Conservation (phyloP, 2,888 invertebrate genomes). For the Metopia argyrocephala region DNA sequence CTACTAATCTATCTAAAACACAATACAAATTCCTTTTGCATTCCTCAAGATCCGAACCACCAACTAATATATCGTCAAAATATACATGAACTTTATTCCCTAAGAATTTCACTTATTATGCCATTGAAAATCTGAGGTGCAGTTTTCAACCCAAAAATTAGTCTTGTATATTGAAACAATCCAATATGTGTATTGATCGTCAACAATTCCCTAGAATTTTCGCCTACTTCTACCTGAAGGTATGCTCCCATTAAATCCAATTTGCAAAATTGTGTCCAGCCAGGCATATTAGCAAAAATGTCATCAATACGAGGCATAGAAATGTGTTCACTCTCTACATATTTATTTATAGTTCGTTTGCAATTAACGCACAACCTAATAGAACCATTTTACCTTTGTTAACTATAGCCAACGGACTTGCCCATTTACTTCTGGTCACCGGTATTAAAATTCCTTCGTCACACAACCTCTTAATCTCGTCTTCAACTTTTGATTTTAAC, state of each 20-base stretch:
- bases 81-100: neutral
- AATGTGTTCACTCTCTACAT: no score
- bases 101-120: slow-evolving; percentile 10
- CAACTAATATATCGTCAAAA: no score
- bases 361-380: slow-evolving; percentile 67
- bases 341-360: slow-evolving; percentile 45
- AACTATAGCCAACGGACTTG: no score
- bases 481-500: slow-evolving; percentile 49
- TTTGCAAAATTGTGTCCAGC: no score
- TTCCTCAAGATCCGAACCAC: slow-evolving; percentile 19
- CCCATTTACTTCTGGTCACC: slow-evolving; percentile 63
- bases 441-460: slow-evolving; percentile 61
- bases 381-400: no score
- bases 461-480: slow-evolving; percentile 39
- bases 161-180: slow-evolving; percentile 36
- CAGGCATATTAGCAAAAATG: no score
- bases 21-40: neutral
- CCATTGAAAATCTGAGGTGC: slow-evolving; percentile 24
- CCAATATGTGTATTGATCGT: slow-evolving; percentile 52
- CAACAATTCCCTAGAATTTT: slow-evolving; percentile 26
- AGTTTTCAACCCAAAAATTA: slow-evolving; percentile 18
- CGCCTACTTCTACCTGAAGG: slow-evolving; percentile 24
- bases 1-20: neutral
- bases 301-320: slow-evolving; percentile 48
- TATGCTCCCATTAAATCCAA: no score